Conservation (phyloP, 53 echinoderm and acorn worm species). For the Temnopleurus reevesii region DNA sequence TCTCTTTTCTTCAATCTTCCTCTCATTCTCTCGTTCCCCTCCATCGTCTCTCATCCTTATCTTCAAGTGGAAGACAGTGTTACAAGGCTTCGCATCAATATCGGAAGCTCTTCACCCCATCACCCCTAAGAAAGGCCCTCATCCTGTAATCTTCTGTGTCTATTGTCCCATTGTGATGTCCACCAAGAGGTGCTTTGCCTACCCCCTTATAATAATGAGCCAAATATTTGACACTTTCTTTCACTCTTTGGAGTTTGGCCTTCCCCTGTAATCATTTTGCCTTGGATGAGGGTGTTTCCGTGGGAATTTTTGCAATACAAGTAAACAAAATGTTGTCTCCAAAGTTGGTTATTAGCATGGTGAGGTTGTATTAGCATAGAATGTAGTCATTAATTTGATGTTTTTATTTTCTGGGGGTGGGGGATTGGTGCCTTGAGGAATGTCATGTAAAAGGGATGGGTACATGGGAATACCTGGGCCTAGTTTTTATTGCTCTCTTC, state of each 20-base stretch:
- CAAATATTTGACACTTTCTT: constrained; percentile 3
- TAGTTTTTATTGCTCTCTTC: too few species aligned
- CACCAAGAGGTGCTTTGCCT: background rate
- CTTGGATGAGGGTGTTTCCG: background rate
- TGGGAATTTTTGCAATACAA: background rate
- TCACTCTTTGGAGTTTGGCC: too few species aligned
- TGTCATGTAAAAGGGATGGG: too few species aligned
- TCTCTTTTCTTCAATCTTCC: too few species aligned
- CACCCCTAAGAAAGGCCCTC: background rate
- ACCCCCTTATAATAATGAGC: background rate
- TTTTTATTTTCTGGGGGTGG: too few species aligned
- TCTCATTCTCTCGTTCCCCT: too few species aligned
- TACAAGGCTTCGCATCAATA: constrained; percentile 20
- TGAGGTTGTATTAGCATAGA: too few species aligned
- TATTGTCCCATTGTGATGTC: background rate
- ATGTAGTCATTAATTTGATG: too few species aligned
- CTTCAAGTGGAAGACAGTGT: background rate
- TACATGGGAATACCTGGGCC: too few species aligned
- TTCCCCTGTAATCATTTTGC: too few species aligned
- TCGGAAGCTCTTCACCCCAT: constrained; percentile 26
- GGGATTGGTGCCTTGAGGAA: too few species aligned
- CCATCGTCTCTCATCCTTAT: background rate
- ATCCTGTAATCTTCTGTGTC: background rate
- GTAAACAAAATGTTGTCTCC: background rate
- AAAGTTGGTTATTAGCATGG: background rate